Percentiles rank a stretch among this genome's conserved stretches.
phyloP scores from a whole-genome alignment of 2,797 vertebrate species.

The Valencia hispanica region DNA sequence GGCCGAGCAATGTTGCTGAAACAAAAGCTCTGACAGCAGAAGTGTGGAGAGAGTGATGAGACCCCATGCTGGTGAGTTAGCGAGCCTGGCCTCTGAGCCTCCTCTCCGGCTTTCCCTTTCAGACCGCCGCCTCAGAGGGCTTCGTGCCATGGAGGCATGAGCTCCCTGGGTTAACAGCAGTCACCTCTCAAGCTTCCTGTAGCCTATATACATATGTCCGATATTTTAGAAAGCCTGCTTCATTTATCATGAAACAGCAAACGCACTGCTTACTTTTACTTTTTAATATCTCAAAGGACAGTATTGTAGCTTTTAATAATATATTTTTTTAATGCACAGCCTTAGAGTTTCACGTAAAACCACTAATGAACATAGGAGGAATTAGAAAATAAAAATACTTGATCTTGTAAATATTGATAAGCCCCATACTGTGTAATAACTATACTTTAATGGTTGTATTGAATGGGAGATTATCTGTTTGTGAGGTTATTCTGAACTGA shows the following conservation, averaged over 20 bases:
- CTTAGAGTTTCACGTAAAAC: background rate
- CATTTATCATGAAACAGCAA: background rate
- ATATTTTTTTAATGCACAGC: background rate
- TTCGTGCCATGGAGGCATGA: conserved; percentile 31
- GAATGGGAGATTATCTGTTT: background rate
- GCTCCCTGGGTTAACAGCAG: conserved; percentile 2
- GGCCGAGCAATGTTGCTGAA: conserved; percentile 88
- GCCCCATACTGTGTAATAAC: background rate
- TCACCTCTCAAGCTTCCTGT: conserved; percentile 8
- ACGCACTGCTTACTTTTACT: background rate
- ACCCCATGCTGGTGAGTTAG: conserved; percentile 84
- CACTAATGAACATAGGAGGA: background rate
- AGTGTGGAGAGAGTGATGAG: conserved; percentile 99
- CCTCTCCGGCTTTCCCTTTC: conserved; percentile 62
- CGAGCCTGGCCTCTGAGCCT: conserved; percentile 76
- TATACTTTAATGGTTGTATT: background rate
- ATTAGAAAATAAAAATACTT: background rate
- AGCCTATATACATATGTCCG: background rate
- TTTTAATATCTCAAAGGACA: background rate
- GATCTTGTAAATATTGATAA: background rate
- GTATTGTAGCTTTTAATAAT: background rate
- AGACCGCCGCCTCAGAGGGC: conserved; percentile 53
- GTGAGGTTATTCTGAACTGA: conserved; percentile 1
- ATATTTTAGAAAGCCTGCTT: background rate
- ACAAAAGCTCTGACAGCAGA: conserved; percentile 98